Evolutionary conservation across 2,888 invertebrate genomes (phyloP).

Genomic region (Calliopum simillimum): DNA sequence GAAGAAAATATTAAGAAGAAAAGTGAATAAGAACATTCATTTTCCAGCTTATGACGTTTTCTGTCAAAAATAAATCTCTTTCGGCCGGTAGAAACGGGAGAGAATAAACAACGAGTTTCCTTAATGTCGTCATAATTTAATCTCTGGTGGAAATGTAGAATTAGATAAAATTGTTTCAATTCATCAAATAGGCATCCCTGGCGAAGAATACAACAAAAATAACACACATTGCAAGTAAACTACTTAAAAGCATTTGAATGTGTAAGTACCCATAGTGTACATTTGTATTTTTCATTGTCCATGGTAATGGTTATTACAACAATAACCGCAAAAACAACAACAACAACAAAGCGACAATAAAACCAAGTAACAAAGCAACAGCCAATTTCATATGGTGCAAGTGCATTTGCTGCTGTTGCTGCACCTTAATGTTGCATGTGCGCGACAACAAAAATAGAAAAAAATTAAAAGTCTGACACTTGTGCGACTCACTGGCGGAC

Average conservation of each 20-base stretch:
- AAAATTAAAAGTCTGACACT: slow-evolving; percentile 4
- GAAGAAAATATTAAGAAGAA: no score
- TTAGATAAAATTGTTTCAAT: no score
- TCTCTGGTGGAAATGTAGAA: no score
- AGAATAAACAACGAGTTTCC: no score
- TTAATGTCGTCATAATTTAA: no score
- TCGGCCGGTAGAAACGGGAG: no score
- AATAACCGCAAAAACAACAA: slow-evolving; percentile 21
- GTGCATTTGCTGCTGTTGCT: slow-evolving; percentile 9
- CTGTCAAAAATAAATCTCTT: no score
- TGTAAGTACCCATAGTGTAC: not conserved
- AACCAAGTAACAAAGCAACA: not conserved
- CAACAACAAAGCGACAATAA: not conserved
- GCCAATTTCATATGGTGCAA: not conserved
- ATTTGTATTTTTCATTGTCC: slow-evolving; percentile 16
- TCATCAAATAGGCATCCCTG: no score
- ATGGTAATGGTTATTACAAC: slow-evolving; percentile 17
- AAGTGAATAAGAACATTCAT: no score
- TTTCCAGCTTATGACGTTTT: no score
- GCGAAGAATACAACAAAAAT: not conserved
- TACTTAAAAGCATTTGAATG: not conserved
- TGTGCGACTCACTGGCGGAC: slow-evolving; percentile 8
- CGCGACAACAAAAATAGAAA: not conserved
- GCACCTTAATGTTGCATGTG: slow-evolving; percentile 10
- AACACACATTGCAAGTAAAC: not conserved